phyloP scores from a whole-genome alignment of 2,113 vertebrate species.

The Peromyscus maniculatus region DNA sequence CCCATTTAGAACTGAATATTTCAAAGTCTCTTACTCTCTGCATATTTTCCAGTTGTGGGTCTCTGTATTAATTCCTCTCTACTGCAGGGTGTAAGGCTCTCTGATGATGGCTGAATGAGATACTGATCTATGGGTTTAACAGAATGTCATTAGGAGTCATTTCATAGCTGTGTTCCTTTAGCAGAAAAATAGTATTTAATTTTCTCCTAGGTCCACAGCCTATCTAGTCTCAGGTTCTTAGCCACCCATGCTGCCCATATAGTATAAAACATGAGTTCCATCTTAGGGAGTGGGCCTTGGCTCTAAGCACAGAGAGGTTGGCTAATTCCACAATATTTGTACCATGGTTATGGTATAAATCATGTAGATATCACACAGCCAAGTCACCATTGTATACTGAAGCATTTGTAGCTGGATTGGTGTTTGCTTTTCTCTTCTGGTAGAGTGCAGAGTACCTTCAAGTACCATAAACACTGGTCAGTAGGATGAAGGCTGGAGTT shows the following conservation, averaged over 20 bases:
- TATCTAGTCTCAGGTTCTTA: background rate
- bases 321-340: background rate
- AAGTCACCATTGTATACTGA: background rate
- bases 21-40: background rate
- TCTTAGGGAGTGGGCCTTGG: background rate
- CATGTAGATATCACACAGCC: background rate
- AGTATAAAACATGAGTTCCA: background rate
- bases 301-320: background rate
- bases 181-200: background rate
- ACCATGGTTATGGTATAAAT: background rate
- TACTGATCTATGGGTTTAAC: background rate
- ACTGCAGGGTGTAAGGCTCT: background rate
- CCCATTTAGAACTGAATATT: background rate
- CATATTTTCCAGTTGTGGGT: background rate
- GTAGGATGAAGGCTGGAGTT: background rate
- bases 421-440: background rate
- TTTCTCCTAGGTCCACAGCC: background rate
- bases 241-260: background rate
- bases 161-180: background rate
- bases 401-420: background rate
- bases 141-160: background rate
- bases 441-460: background rate
- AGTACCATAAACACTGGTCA: background rate
- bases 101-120: background rate
- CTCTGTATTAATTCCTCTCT: background rate